These are phyloP conservation scores for Atopsyche davidsoni DNA, from an alignment of 1,140 invertebrate species.

Conservation along the genomic window DNA sequence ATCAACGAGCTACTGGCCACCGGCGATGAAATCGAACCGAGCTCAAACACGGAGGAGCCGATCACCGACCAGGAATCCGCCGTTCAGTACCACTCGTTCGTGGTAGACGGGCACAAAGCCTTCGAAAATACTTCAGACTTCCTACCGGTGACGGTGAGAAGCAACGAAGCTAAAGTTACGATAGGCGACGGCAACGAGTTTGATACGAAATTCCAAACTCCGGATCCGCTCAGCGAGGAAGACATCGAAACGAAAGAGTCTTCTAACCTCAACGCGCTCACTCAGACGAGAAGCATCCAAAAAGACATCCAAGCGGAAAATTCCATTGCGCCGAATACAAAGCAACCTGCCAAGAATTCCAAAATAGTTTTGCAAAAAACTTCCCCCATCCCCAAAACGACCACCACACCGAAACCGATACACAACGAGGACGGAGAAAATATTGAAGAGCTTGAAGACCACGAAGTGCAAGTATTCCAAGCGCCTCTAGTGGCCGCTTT, in stretches of 20 bases:
- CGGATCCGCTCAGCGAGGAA: constrained; percentile 40
- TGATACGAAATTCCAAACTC: constrained; percentile 37
- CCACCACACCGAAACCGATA: constrained; percentile 53
- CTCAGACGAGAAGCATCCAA: constrained; percentile 39
- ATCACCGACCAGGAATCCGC: constrained; percentile 17
- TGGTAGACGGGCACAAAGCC: constrained; percentile 43
- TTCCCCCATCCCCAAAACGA: constrained; percentile 34
- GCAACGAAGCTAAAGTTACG: background rate
- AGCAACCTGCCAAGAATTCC: constrained; percentile 33
- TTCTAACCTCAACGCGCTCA: constrained; percentile 33
- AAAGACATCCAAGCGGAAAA: constrained; percentile 32
- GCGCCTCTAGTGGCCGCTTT: constrained; percentile 75
- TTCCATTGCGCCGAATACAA: constrained; percentile 13
- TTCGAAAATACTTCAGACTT: constrained; percentile 36
- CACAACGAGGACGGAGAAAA: constrained; percentile 59
- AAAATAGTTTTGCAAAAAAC: constrained; percentile 29
- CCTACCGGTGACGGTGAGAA: constrained; percentile 9
- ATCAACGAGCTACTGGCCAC: constrained; percentile 34
- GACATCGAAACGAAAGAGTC: constrained; percentile 40
- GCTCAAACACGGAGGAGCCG: constrained; percentile 22
- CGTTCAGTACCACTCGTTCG: constrained; percentile 41
- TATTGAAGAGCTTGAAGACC: constrained; percentile 56
- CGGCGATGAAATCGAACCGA: constrained; percentile 29
- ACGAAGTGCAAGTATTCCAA: constrained; percentile 72
- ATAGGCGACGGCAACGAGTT: constrained; percentile 35